phyloP scores from a whole-genome alignment of 2,888 invertebrate genomes.

The Eucriotettix oculatus region DNA sequence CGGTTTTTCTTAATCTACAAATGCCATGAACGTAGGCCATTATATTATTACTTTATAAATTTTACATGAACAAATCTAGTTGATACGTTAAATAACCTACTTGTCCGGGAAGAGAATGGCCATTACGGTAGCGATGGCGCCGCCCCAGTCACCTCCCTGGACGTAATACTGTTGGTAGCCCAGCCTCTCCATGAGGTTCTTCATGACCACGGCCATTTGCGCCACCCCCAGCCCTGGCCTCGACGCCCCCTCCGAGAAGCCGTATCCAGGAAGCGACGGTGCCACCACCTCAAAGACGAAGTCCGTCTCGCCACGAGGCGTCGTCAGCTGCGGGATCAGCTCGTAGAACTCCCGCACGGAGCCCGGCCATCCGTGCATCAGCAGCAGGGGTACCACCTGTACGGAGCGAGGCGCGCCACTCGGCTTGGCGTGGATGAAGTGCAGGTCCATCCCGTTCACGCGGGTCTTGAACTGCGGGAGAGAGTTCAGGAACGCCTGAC shows the following conservation, averaged over 20 bases:
- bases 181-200: constrained; percentile 28
- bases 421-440: constrained; percentile 56
- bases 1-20: no score
- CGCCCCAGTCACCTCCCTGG: constrained; percentile 37
- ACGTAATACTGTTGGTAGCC: constrained; percentile 25
- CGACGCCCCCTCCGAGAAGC: constrained; percentile 37
- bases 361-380: constrained; percentile 79
- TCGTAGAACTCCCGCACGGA: constrained; percentile 64
- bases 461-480: constrained; percentile 59
- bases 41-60: no score
- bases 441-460: constrained; percentile 49
- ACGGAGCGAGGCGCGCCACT: constrained; percentile 25
- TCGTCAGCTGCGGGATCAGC: constrained; percentile 45
- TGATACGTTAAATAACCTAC: neutral
- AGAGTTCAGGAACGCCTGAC: constrained; percentile 52
- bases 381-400: constrained; percentile 44
- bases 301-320: constrained; percentile 29
- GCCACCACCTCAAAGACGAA: constrained; percentile 51
- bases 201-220: constrained; percentile 17
- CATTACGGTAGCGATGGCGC: constrained; percentile 23
- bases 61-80: no score
- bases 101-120: constrained; percentile 19
- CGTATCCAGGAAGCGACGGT: constrained; percentile 53
- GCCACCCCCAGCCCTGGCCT: constrained; percentile 15
- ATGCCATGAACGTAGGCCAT: no score